Evolutionary conservation across 2,888 invertebrate species (phyloP).

Genomic region (Lepidochrysops patricia): DNA sequence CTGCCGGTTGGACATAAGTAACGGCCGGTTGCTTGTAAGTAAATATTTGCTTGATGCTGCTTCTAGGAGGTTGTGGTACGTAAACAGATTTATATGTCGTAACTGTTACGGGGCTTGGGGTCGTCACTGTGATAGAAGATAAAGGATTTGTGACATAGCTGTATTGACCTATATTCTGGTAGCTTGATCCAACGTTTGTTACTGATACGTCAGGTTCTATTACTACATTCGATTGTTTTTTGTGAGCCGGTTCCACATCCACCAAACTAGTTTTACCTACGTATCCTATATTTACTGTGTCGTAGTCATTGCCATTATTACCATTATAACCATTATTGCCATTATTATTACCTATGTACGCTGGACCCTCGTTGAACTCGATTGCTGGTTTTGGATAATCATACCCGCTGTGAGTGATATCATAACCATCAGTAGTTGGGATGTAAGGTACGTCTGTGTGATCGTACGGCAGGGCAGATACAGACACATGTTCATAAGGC

Average conservation of each 20-base stretch:
- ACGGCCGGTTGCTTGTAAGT: constrained; percentile 58
- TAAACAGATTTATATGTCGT: constrained; percentile 58
- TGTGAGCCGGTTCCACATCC: constrained; percentile 36
- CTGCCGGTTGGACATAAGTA: constrained; percentile 55
- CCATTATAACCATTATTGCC: constrained; percentile 52
- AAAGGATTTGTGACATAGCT: constrained; percentile 55
- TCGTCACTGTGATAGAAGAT: constrained; percentile 59
- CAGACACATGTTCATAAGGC: constrained; percentile 56
- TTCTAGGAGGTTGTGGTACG: constrained; percentile 52
- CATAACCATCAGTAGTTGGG: background rate
- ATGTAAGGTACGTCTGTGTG: constrained; percentile 35
- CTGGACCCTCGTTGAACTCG: constrained; percentile 27
- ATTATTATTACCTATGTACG: constrained; percentile 44
- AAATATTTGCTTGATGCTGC: constrained; percentile 59
- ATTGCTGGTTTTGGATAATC: constrained; percentile 29
- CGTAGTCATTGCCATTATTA: constrained; percentile 54
- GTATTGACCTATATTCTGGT: constrained; percentile 49
- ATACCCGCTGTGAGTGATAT: constrained; percentile 23
- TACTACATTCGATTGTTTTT: constrained; percentile 38
- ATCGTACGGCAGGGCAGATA: constrained; percentile 49
- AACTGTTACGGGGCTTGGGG: constrained; percentile 53
- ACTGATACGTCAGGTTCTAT: constrained; percentile 56
- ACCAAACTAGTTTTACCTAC: constrained; percentile 66
- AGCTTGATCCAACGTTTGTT: constrained; percentile 52
- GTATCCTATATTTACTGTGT: constrained; percentile 63